phyloP scores from a whole-genome alignment of 2,888 invertebrate species.

The Girardia tigrina region DNA sequence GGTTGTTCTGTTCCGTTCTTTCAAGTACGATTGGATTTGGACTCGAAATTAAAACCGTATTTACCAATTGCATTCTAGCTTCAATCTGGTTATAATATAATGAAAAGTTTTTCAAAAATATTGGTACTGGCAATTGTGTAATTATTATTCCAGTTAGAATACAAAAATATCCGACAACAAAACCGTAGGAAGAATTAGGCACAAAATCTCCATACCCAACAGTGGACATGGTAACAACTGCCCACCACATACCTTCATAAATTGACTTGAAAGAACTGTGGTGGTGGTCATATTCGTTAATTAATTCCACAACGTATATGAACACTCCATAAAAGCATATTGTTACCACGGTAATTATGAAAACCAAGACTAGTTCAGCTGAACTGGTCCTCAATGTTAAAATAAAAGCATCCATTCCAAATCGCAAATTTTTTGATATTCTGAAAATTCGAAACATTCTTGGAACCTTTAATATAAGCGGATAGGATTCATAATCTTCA shows the following conservation, averaged over 20 bases:
- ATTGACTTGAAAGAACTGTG: background rate
- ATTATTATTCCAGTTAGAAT: background rate
- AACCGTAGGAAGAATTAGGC: background rate
- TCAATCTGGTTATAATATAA: background rate
- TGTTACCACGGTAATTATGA: background rate
- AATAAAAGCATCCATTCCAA: constrained; percentile 10
- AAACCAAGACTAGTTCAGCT: background rate
- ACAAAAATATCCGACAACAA: background rate
- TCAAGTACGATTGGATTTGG: too few species aligned
- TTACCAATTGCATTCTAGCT: background rate
- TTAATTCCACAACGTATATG: constrained; percentile 1
- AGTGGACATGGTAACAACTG: background rate
- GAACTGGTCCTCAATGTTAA: background rate
- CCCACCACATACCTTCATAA: background rate
- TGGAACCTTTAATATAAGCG: background rate
- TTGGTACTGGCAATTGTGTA: constrained; percentile 13
- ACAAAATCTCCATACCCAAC: background rate
- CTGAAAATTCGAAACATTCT: background rate
- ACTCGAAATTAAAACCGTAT: background rate
- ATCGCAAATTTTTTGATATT: background rate
- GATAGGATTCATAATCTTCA: background rate
- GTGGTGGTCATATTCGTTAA: background rate
- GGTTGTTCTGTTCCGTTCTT: too few species aligned
- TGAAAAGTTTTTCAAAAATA: constrained; percentile 11
- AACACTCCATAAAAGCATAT: background rate